Evolutionary conservation across 2,888 invertebrate species (phyloP), one percentile per base, ranked within the genome.

Genomic region (Synergus japonicus): DNA sequence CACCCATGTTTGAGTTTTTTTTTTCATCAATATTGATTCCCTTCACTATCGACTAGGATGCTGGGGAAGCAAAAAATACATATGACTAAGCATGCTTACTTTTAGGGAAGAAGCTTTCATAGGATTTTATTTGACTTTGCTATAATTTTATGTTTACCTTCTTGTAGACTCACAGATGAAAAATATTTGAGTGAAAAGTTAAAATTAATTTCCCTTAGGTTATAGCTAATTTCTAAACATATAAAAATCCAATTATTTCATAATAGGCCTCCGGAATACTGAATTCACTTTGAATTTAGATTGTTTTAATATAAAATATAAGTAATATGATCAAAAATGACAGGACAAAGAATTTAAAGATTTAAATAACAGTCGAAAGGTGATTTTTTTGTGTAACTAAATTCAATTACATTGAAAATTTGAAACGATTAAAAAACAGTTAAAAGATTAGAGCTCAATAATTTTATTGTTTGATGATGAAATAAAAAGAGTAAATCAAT

Each of bases 1-100:
- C 84, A 58, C 54, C 79, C 85, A 85, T 85, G 69, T 54, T 80
- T 73, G 43, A 43, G 69, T 4, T 13, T 8, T 29, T 73, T 73
- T 73, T 46, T 22, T 37, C 37, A 29, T 49, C 29, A 46, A 29
- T 49, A 18, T 18, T 37, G 22, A 44, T 76, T 41, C 76, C 69
- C 66, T 79, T 76, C 76, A 78, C 41, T 49, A 60, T 41, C 78
- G 60, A 60, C 60, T 22, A 9, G 1, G 12, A 22, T 60, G 22
- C 2, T 29, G 22, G 5, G 22, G 12, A 60, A 60, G 0, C 22
- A 22, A 60, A 9, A 12, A 18, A 7, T 37, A 37, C 12, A 60
- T 22, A 22, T 60, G 60, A 60, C 12, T 18, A 22, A 60, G 60
- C 60, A 60, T 22, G 9, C 8, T 9, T 60, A 0, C 1, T 22